phyloP scores from a whole-genome alignment of 1,140 invertebrate species.

The Drosophila oshimai region DNA sequence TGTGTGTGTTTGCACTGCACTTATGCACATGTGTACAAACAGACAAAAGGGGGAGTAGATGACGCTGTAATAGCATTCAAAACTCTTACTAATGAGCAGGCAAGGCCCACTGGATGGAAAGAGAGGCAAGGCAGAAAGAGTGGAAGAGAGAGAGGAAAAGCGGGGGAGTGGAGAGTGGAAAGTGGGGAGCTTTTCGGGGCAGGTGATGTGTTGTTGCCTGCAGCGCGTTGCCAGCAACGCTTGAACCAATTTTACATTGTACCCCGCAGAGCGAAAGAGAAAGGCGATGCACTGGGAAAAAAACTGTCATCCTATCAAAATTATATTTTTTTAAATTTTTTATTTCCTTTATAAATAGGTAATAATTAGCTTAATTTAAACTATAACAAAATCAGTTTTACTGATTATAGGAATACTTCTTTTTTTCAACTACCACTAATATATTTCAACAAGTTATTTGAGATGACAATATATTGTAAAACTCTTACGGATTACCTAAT shows the following conservation, averaged over 20 bases:
- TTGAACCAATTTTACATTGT: conserved; percentile 79
- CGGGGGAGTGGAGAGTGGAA: too few species aligned
- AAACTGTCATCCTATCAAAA: background rate
- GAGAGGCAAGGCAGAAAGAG: background rate
- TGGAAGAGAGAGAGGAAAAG: background rate
- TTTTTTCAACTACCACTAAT: too few species aligned
- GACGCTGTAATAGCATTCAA: conserved; percentile 80
- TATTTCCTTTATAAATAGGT: too few species aligned
- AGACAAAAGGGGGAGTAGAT: conserved; percentile 60
- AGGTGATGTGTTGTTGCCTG: conserved; percentile 55
- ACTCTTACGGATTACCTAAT: too few species aligned
- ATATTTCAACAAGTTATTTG: too few species aligned
- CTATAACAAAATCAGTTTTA: too few species aligned
- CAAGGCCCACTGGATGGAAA: background rate
- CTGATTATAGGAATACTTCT: too few species aligned
- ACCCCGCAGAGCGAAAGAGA: conserved; percentile 7
- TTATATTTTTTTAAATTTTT: too few species aligned
- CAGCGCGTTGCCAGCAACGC: conserved; percentile 63
- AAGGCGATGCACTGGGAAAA: background rate
- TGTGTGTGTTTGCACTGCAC: conserved; percentile 63
- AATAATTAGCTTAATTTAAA: too few species aligned
- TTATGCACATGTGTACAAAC: conserved; percentile 76
- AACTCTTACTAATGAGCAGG: conserved; percentile 78
- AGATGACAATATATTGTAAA: too few species aligned
- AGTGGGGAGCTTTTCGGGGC: conserved; percentile 31